Percentiles rank a stretch among this genome's conserved stretches.
phyloP scores from a whole-genome alignment of 2,888 invertebrate species.

The Luperina testacea region DNA sequence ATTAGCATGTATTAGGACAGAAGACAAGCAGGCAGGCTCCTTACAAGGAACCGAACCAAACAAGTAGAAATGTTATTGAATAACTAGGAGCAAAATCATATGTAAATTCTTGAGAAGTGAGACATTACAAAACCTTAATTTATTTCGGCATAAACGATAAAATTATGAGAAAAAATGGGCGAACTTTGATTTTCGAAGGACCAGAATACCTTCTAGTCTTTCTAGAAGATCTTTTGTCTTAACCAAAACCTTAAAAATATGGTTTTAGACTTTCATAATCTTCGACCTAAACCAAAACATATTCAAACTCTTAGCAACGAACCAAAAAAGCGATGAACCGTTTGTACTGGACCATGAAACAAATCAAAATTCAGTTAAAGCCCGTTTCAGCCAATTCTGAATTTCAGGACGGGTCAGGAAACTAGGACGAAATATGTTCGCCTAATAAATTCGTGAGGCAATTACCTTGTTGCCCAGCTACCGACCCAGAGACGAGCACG shows the following conservation, averaged over 20 bases:
- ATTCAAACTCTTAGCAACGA: not conserved
- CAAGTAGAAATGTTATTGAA: constrained; percentile 11
- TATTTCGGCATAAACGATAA: constrained; percentile 6
- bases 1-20: constrained; percentile 9
- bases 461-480: constrained; percentile 54
- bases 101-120: constrained; percentile 17
- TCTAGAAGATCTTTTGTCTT: not conserved
- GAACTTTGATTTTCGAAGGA: not conserved
- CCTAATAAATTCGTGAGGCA: constrained; percentile 63
- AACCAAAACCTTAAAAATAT: not conserved
- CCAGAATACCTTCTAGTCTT: not conserved
- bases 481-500: constrained; percentile 49
- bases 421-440: constrained; percentile 60
- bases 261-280: not conserved
- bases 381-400: constrained; percentile 21
- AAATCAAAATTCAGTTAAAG: constrained; percentile 14
- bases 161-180: not conserved
- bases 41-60: constrained; percentile 1
- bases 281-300: not conserved
- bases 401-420: constrained; percentile 60
- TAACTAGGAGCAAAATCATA: constrained; percentile 8
- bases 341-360: constrained; percentile 6
- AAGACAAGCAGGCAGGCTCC: constrained; percentile 5
- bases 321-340: not conserved
- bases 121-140: constrained; percentile 13